phyloP scores from a whole-genome alignment of 2,113 vertebrate species.

The Myiagra hebetior region DNA sequence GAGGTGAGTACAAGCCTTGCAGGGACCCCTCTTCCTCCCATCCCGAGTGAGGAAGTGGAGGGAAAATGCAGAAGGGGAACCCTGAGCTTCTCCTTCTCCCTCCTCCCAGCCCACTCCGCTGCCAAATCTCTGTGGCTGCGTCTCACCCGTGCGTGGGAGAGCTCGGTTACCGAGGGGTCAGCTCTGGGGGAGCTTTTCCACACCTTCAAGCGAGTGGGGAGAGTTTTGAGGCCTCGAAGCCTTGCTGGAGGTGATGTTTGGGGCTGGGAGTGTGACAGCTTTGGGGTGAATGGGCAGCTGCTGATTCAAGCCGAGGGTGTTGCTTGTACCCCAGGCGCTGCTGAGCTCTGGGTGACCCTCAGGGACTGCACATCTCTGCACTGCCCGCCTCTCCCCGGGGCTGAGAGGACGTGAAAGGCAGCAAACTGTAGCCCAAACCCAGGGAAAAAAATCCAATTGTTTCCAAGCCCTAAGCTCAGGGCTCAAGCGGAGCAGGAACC shows the following conservation, averaged over 20 bases:
- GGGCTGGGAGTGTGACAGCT: background rate
- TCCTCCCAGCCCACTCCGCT: background rate
- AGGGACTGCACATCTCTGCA: background rate
- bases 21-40: background rate
- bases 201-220: accelerated
- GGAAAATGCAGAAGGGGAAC: background rate
- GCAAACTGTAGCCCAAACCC: background rate
- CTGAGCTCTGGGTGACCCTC: background rate
- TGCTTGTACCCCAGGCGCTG: background rate
- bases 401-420: background rate
- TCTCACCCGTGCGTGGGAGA: accelerated
- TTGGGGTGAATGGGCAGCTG: background rate
- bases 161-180: background rate
- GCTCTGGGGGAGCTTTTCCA: background rate
- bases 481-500: background rate
- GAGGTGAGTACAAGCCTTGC: background rate
- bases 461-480: background rate
- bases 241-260: background rate
- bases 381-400: background rate
- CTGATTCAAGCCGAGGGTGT: background rate
- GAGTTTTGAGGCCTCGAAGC: background rate
- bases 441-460: background rate
- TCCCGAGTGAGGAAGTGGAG: accelerated
- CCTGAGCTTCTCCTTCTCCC: background rate
- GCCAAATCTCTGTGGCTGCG: background rate